phyloP scores from a whole-genome alignment of 2,113 vertebrate species.

The Puntigrus tetrazona region DNA sequence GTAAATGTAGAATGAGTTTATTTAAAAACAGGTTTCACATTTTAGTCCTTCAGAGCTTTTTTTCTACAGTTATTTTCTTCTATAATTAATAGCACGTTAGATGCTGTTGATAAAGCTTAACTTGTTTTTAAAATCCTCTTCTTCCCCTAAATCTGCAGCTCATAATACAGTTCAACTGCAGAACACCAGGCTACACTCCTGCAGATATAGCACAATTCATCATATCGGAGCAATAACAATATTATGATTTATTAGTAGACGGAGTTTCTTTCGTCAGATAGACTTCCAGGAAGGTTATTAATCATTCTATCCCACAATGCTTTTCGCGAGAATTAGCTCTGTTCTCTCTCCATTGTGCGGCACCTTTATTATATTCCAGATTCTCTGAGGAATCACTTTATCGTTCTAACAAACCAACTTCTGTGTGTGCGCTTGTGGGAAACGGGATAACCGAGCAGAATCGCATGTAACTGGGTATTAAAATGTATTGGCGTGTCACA shows the following conservation, averaged over 20 bases:
- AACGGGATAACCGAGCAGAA: slow-evolving; percentile 45
- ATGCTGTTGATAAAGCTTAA: background rate
- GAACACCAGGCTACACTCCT: slow-evolving; percentile 59
- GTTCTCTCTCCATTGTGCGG: slow-evolving; percentile 63
- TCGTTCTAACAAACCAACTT: slow-evolving; percentile 61
- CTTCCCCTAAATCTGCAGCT: slow-evolving; percentile 32
- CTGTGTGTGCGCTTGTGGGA: background rate
- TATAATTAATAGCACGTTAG: background rate
- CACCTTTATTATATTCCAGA: slow-evolving; percentile 69
- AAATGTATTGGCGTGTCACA: slow-evolving; percentile 59
- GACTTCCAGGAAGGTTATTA: slow-evolving; percentile 72
- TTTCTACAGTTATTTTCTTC: background rate
- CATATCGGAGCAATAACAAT: slow-evolving; percentile 76
- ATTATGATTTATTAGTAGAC: slow-evolving; percentile 76
- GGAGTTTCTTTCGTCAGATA: slow-evolving; percentile 65
- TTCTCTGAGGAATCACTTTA: slow-evolving; percentile 67
- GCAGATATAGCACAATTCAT: slow-evolving; percentile 67
- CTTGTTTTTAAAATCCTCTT: background rate
- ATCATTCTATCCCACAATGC: slow-evolving; percentile 72
- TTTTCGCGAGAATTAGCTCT: slow-evolving; percentile 62
- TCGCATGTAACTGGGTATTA: slow-evolving; percentile 52
- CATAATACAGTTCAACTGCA: slow-evolving; percentile 69
- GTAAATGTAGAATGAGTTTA: background rate
- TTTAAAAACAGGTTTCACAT: background rate
- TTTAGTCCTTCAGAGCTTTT: too few species aligned